Evolutionary conservation across 2,888 invertebrate species (phyloP).

Genomic region (Liposcelis brunnea): DNA sequence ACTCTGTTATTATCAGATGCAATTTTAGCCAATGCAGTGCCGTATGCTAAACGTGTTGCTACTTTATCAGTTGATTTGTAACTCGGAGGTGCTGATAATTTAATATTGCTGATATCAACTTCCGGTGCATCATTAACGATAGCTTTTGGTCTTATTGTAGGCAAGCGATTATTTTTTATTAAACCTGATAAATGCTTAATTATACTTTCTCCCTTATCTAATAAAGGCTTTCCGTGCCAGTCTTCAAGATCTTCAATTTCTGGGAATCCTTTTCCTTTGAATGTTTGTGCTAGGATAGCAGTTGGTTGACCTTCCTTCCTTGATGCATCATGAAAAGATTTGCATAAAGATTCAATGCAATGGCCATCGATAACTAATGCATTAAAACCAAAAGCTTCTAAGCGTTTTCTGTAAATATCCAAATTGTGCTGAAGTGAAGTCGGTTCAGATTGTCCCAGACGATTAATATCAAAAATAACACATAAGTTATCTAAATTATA

Average conservation of each 20-base stretch:
- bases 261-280: constrained; percentile 80
- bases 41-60: constrained; percentile 88
- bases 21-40: constrained; percentile 81
- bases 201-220: constrained; percentile 56
- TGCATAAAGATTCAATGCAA: constrained; percentile 76
- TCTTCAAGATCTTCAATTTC: constrained; percentile 84
- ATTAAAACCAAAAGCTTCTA: constrained; percentile 83
- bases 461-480: constrained; percentile 91
- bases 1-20: constrained; percentile 51
- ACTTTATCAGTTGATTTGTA: constrained; percentile 64
- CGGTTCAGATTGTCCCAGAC: constrained; percentile 92
- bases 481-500: constrained; percentile 94
- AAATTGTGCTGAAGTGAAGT: constrained; percentile 81
- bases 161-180: constrained; percentile 43
- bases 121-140: constrained; percentile 45
- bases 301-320: constrained; percentile 67
- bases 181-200: constrained; percentile 44
- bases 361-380: constrained; percentile 92
- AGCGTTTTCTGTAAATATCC: constrained; percentile 53
- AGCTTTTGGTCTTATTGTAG: constrained; percentile 30
- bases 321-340: constrained; percentile 70
- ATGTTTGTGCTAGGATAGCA: constrained; percentile 88
- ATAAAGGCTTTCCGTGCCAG: constrained; percentile 97
- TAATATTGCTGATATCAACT: constrained; percentile 54
- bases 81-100: constrained; percentile 59